phyloP scores from a whole-genome alignment of 2,113 vertebrate species.

The Pao palembangensis region DNA sequence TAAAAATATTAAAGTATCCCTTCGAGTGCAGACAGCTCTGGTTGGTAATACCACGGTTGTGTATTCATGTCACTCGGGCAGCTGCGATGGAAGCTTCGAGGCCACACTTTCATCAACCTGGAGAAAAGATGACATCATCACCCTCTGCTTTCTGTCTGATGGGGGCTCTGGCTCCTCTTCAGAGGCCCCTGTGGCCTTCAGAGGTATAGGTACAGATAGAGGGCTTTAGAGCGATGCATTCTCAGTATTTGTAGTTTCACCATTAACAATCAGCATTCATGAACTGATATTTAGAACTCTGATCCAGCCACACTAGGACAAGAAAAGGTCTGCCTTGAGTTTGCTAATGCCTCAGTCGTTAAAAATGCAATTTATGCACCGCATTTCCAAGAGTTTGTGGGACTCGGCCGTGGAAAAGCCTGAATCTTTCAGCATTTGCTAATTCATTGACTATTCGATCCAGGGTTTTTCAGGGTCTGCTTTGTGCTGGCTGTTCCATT shows the following conservation, averaged over 20 bases:
- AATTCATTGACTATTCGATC: constrained; percentile 37
- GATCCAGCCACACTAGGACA: too few relatives aligned
- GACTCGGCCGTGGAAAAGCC: constrained; percentile 13
- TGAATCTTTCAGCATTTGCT: constrained; percentile 31
- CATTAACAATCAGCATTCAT: too few relatives aligned
- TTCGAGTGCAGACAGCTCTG: not conserved
- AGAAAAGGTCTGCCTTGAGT: not conserved
- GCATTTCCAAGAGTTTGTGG: not conserved
- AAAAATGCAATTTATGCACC: not conserved
- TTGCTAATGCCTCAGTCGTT: not conserved
- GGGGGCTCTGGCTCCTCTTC: constrained; percentile 54
- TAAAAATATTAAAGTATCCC: not conserved
- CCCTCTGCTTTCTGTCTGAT: constrained; percentile 54
- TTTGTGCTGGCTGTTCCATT: constrained; percentile 38
- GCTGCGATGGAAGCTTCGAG: constrained; percentile 5
- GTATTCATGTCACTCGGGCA: constrained; percentile 8
- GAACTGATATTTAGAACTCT: too few relatives aligned
- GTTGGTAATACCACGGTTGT: constrained; percentile 2
- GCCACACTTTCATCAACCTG: constrained; percentile 51
- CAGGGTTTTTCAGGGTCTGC: constrained; percentile 31
- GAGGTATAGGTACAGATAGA: constrained; percentile 32
- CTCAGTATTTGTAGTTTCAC: too few relatives aligned
- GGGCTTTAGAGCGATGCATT: constrained; percentile 1
- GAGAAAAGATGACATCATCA: constrained; percentile 57
- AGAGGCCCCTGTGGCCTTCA: constrained; percentile 32